Base-by-base conservation (phyloP, 1,140 invertebrate species). In the Zaprionus gabonicus region DNA sequence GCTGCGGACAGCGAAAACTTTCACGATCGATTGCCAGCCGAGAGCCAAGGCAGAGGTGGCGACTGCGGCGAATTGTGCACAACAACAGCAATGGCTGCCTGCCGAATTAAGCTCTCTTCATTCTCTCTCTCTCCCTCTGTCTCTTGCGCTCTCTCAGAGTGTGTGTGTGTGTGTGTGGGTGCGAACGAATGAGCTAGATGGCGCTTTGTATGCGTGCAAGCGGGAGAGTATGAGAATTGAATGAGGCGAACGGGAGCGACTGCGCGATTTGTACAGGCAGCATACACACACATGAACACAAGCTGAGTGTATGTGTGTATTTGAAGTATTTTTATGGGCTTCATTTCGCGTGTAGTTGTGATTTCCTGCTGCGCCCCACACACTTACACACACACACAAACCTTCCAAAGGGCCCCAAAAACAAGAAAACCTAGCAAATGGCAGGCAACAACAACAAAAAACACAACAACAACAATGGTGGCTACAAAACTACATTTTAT, bases 291-390 rank as follows among this genome's bases (percentile, higher is more conserved):
- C 44, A 69, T 13, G 66, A 25, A n/a, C 1, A 59, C 31, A 57
- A 28, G 51, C 44, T 56, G 38, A 46, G 41, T 49, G 51, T n/a
- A 20, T 44, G 23, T 4, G 60, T 70, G 60, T 63, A 49, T 41
- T 57, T 57, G 15, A 41, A 51, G 63, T 77, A 66, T 64, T 73
- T 77, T 66, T 77, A 72, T 77, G 70, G 62, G 69, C 69, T 78
- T 23, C 34, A 44, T 56, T 76, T 71, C 64, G 56, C 41, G 23
- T 72, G 67, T 70, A 71, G 53, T 70, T 68, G 82, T 87, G 71
- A 82, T 91, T 91, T 91, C 80, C 87, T 91, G 83, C 86, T 85
- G 79, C 81, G 79, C 82, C 81, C 85, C 72, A 88, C 20, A 82
- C 41, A 17, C n/a, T 17, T 7, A 17, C 41, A 44, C 2, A 74